Evolutionary conservation across 2,797 vertebrate genomes (phyloP).

Genomic region (Lepilemur septentrionalis): DNA sequence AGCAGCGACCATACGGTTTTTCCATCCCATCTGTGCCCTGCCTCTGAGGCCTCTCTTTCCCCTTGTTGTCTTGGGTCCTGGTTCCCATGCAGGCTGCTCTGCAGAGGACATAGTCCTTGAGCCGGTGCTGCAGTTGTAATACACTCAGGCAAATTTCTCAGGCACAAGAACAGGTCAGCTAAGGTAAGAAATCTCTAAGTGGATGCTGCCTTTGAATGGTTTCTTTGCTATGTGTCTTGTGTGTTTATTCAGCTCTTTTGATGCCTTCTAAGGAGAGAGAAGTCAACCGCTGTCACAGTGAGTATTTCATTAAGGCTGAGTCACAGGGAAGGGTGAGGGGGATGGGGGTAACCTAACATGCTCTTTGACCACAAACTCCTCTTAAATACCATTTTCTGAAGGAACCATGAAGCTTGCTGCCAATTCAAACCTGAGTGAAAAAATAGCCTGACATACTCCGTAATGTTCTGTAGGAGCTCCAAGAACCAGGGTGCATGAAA

Average conservation of each 20-base stretch:
- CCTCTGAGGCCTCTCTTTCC: not conserved
- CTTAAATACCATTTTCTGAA: constrained; percentile 2
- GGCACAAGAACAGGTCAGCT: not conserved
- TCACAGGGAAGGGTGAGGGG: not conserved
- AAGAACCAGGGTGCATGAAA: not conserved
- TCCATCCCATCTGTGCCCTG: constrained; percentile 24
- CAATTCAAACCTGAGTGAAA: not conserved
- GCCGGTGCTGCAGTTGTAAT: not conserved
- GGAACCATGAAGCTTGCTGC: not conserved
- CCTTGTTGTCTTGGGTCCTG: not conserved
- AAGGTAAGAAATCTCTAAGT: not conserved
- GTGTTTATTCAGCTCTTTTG: not conserved
- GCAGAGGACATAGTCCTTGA: not conserved
- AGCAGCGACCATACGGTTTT: constrained; percentile 58
- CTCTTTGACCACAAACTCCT: not conserved
- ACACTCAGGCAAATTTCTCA: not conserved
- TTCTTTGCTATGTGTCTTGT: not conserved
- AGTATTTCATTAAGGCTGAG: not conserved
- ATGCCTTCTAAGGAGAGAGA: constrained; percentile 9
- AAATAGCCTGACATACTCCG: not conserved
- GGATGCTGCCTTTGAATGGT: not conserved
- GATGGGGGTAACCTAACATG: not conserved
- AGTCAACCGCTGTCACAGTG: not conserved
- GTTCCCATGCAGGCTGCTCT: constrained; percentile 46
- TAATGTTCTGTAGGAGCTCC: not conserved